phyloP scores from a whole-genome alignment of 2,888 invertebrate genomes.

The Cephus rjabovi region DNA sequence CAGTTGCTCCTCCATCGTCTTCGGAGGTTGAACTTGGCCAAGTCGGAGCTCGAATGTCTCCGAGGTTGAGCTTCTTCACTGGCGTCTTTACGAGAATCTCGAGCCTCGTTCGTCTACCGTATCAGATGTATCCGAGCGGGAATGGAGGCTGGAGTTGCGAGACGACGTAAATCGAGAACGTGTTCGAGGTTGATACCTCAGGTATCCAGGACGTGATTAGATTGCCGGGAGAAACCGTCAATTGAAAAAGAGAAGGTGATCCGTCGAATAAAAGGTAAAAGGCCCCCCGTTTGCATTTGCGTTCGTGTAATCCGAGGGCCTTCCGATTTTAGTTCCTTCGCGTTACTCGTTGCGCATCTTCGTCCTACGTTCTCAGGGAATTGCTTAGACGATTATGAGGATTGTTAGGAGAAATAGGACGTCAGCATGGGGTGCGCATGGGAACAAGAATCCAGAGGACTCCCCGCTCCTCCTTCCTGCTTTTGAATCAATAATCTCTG shows the following conservation, averaged over 20 bases:
- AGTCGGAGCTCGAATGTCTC: conserved; percentile 14
- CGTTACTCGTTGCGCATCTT: too few relatives aligned
- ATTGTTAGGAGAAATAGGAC: neutral
- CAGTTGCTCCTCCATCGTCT: neutral
- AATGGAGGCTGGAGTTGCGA: conserved; percentile 41
- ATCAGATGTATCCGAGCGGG: conserved; percentile 25
- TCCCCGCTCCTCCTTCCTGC: conserved; percentile 18
- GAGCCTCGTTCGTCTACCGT: conserved; percentile 17
- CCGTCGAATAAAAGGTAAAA: neutral
- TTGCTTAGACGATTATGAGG: neutral
- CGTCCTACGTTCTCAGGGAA: neutral
- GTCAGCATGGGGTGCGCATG: conserved; percentile 31
- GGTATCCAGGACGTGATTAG: neutral
- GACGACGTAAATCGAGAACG: conserved; percentile 38
- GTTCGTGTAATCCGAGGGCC: neutral
- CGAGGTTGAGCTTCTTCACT: neutral
- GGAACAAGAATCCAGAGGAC: conserved; percentile 28
- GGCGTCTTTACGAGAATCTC: neutral
- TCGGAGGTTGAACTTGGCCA: neutral
- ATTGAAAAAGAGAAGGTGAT: neutral
- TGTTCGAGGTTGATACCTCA: neutral
- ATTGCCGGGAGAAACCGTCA: neutral
- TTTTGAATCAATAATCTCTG: conserved; percentile 44
- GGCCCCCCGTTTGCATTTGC: neutral
- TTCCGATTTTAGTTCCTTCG: neutral